phyloP scores from a whole-genome alignment of 2,113 vertebrate genomes.

The Scolopax mira region DNA sequence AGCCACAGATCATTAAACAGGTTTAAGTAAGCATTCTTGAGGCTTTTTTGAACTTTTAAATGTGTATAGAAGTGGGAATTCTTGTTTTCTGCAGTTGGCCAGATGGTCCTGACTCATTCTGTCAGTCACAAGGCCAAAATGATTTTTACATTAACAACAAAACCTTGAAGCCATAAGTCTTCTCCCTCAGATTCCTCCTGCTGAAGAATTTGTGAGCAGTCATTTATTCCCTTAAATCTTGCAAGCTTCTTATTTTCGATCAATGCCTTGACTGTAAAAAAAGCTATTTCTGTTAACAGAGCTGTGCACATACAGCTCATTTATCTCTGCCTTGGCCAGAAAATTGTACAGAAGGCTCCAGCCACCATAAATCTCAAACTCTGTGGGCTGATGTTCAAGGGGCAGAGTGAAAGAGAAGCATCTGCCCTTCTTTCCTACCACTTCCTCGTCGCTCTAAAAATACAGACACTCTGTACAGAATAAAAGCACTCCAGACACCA shows the following conservation, averaged over 20 bases:
- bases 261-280: background rate
- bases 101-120: conserved; percentile 48
- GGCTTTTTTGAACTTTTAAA: background rate
- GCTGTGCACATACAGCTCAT: background rate
- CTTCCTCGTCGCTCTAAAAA: background rate
- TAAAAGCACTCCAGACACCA: background rate
- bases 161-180: background rate
- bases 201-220: background rate
- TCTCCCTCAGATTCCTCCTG: background rate
- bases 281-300: background rate
- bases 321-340: background rate
- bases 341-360: background rate
- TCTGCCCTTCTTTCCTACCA: background rate
- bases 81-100: background rate
- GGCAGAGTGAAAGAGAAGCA: background rate
- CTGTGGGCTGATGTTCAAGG: background rate
- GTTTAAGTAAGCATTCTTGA: conserved; percentile 25
- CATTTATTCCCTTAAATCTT: background rate
- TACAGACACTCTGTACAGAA: background rate
- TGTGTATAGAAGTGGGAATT: background rate
- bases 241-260: background rate
- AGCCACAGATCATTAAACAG: background rate
- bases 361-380: background rate
- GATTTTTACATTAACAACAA: conserved; percentile 5
- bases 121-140: background rate